These are phyloP conservation scores for Sarcophaga peregrina DNA, from an alignment of 1,140 invertebrate species.

Conservation along the genomic window DNA sequence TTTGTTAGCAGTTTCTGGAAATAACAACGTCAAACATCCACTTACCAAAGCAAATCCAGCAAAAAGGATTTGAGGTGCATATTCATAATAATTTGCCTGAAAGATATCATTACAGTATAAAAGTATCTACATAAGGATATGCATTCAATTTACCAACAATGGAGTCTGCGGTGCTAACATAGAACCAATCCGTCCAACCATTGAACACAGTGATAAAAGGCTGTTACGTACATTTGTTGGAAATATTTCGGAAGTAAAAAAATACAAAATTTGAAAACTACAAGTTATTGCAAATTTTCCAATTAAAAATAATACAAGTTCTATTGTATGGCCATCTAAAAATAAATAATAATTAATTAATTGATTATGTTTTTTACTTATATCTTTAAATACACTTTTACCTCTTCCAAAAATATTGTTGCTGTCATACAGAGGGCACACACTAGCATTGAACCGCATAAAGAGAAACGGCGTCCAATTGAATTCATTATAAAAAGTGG, in stretches of 20 bases:
- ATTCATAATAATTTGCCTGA: constrained; percentile 62
- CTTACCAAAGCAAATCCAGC: constrained; percentile 74
- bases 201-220: constrained; percentile 74
- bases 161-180: constrained; percentile 76
- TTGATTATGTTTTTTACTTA: background rate
- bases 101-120: background rate
- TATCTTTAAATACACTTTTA: constrained; percentile 27
- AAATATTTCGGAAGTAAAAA: constrained; percentile 78
- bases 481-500: constrained; percentile 74
- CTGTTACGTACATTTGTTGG: constrained; percentile 75
- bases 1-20: constrained; percentile 76
- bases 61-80: constrained; percentile 79
- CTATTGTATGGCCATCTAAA: constrained; percentile 60
- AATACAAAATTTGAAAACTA: constrained; percentile 76
- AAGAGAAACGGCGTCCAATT: constrained; percentile 73
- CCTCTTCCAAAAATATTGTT: constrained; percentile 53
- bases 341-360: background rate
- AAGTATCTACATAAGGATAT: background rate
- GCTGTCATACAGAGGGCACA: constrained; percentile 69
- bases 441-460: constrained; percentile 72
- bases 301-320: constrained; percentile 73
- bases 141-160: constrained; percentile 62
- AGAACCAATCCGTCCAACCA: constrained; percentile 75
- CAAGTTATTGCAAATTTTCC: constrained; percentile 81
- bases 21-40: constrained; percentile 70